These are phyloP conservation scores for Pangasius krempfi DNA, from an alignment of 2,797 vertebrate genomes.

Conservation along the genomic window DNA sequence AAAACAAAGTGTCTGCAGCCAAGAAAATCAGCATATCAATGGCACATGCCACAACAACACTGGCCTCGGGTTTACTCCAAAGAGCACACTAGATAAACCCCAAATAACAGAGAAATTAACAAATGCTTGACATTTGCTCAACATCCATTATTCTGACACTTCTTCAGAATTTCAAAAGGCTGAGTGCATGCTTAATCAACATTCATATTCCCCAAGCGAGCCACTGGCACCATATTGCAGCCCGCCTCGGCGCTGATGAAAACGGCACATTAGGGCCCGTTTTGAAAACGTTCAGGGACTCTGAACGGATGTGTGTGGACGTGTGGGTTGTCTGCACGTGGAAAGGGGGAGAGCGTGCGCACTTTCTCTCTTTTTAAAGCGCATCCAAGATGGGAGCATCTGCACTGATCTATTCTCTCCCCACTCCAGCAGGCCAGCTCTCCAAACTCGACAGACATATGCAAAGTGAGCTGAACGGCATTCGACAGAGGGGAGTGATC, in stretches of 20 bases:
- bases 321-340: conserved; percentile 30
- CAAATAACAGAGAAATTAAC: conserved; percentile 99
- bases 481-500: conserved; percentile 89
- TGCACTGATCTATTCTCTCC: conserved; percentile 79
- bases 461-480: conserved; percentile 88
- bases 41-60: conserved; percentile 93
- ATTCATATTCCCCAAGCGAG: conserved; percentile 99
- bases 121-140: conserved; percentile 99
- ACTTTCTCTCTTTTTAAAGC: conserved; percentile 82
- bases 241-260: conserved; percentile 97
- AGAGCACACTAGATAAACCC: conserved; percentile 97
- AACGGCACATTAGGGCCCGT: conserved; percentile 93
- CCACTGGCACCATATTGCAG: conserved; percentile 96
- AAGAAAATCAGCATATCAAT: conserved; percentile 99
- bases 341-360: conserved; percentile 69
- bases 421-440: conserved; percentile 57
- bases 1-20: conserved; percentile 87
- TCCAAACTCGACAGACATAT: conserved; percentile 84
- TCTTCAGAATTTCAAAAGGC: conserved; percentile 99
- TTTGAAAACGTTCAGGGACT: conserved; percentile 94
- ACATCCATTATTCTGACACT: conserved; percentile 99
- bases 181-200: conserved; percentile 99
- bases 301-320: conserved; percentile 63
- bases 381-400: conserved; percentile 90
- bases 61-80: conserved; percentile 68